Percentiles rank a stretch among this genome's conserved stretches.
These are phyloP conservation scores for Hydrochoerus hydrochaeris DNA, from an alignment of 2,113 vertebrate genomes.

Conservation along the genomic window DNA sequence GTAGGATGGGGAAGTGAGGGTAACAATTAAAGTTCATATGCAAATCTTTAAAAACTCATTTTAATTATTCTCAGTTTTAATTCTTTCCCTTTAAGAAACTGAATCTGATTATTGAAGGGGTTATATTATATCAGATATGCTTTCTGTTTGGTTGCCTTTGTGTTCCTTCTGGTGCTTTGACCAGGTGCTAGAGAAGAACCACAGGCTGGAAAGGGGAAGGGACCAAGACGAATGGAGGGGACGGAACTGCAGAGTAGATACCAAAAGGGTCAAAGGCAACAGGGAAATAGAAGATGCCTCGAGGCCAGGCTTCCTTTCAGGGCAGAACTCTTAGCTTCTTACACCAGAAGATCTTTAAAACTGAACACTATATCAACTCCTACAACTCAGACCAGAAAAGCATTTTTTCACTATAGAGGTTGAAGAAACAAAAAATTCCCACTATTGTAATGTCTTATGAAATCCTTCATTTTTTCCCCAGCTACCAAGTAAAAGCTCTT, in stretches of 20 bases:
- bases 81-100: not conserved
- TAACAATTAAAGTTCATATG: conserved; percentile 40
- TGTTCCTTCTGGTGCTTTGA: not conserved
- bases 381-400: not conserved
- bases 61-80: not conserved
- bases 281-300: not conserved
- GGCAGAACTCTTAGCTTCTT: not conserved
- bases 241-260: fast-evolving
- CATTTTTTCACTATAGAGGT: not conserved
- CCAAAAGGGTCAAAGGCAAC: not conserved
- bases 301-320: not conserved
- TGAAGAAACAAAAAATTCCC: not conserved
- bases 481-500: not conserved
- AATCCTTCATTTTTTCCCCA: not conserved
- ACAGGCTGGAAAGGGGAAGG: not conserved
- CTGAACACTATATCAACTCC: not conserved
- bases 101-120: not conserved
- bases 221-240: no score
- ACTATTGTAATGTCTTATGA: not conserved
- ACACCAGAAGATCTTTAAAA: not conserved
- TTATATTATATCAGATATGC: not conserved
- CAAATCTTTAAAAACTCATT: conserved; percentile 42
- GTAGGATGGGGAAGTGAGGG: not conserved
- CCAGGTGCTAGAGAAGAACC: not conserved
- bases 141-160: not conserved